phyloP scores from a whole-genome alignment of 2,888 invertebrate species.

The Tachina lurida region DNA sequence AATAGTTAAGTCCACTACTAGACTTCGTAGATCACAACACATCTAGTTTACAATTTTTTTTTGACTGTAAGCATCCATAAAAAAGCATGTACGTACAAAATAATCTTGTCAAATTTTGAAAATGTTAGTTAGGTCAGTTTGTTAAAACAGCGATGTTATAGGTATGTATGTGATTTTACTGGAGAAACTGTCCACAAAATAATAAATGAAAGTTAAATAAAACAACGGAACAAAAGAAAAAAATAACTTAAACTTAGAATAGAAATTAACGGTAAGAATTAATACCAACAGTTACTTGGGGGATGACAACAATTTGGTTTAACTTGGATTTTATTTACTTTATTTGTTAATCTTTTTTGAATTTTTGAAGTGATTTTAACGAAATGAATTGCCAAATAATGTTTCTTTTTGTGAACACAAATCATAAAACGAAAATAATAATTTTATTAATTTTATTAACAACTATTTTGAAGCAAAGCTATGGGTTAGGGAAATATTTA shows the following conservation, averaged over 20 bases:
- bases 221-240: not conserved
- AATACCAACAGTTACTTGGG: constrained; percentile 70
- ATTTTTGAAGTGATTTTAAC: constrained; percentile 38
- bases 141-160: too few species aligned
- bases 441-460: constrained; percentile 18
- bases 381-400: constrained; percentile 12
- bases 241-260: not conserved
- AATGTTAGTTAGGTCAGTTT: too few species aligned
- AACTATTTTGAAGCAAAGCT: constrained; percentile 53
- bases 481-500: constrained; percentile 34
- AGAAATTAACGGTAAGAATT: constrained; percentile 29
- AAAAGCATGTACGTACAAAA: too few species aligned
- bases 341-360: not conserved
- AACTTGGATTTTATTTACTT: constrained; percentile 44
- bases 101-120: too few species aligned
- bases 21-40: too few species aligned
- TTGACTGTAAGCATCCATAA: too few species aligned
- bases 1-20: too few species aligned
- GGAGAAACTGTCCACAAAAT: constrained; percentile 9
- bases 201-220: not conserved
- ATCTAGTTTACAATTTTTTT: too few species aligned
- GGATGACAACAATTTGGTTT: constrained; percentile 56
- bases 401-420: constrained; percentile 38
- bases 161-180: not conserved
- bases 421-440: constrained; percentile 28